Conservation (phyloP, 2,888 invertebrate genomes). For the Ectemnius continuus region DNA sequence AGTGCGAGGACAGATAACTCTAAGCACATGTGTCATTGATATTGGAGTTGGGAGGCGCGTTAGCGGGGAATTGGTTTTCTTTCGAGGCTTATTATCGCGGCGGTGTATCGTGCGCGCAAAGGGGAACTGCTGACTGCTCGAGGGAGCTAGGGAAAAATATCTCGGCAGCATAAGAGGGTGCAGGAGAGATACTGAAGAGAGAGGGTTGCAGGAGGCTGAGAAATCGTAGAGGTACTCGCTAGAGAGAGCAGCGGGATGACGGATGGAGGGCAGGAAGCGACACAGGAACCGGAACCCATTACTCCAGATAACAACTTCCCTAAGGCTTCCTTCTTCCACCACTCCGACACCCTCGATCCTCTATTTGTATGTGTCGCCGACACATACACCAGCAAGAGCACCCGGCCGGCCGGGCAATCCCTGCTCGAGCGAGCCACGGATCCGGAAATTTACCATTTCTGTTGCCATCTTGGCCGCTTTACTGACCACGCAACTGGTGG, state of each 20-base stretch:
- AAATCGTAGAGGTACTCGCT: slow-evolving; percentile 45
- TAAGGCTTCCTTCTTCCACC: slow-evolving; percentile 67
- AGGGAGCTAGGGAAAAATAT: slow-evolving; percentile 13
- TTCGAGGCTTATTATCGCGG: slow-evolving; percentile 31
- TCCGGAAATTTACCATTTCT: slow-evolving; percentile 70
- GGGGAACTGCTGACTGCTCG: background rate
- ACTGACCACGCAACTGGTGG: slow-evolving; percentile 68
- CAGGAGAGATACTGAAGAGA: slow-evolving; percentile 11
- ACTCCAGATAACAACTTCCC: slow-evolving; percentile 70
- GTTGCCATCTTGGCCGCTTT: slow-evolving; percentile 55
- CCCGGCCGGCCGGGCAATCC: slow-evolving; percentile 33
- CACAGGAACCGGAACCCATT: slow-evolving; percentile 70
- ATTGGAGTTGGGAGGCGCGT: background rate
- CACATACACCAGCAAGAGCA: slow-evolving; percentile 17
- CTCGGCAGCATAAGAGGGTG: slow-evolving; percentile 17
- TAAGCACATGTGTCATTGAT: background rate
- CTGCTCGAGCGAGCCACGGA: slow-evolving; percentile 35
- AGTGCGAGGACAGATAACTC: slow-evolving; percentile 17
- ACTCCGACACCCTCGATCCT: slow-evolving; percentile 51
- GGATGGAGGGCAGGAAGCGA: slow-evolving; percentile 65
- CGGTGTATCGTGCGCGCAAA: background rate
- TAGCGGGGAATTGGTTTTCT: background rate
- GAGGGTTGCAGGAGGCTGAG: slow-evolving; percentile 26
- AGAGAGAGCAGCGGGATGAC: slow-evolving; percentile 58
- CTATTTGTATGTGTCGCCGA: slow-evolving; percentile 20